A percentile compares a stretch with the other conserved stretches of the same genome.
Conservation (phyloP, 1,140 invertebrate genomes). For the Atta texana region DNA sequence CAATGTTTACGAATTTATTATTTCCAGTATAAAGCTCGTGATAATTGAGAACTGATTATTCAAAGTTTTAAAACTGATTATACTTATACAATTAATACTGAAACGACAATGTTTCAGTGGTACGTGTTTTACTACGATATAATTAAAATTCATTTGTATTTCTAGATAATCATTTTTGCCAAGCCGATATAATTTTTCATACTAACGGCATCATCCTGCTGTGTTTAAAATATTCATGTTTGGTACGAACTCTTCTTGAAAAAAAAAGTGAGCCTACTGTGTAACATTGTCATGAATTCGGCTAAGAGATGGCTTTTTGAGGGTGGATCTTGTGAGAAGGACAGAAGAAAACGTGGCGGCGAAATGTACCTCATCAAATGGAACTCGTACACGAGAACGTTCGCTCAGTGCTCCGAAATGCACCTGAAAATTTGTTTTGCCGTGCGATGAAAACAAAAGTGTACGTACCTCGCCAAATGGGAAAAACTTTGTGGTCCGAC, state of each 20-base stretch:
- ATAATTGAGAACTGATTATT: not conserved
- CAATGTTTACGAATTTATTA: constrained; percentile 10
- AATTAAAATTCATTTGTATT: constrained; percentile 27
- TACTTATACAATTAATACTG: not conserved
- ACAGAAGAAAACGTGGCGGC: constrained; percentile 33
- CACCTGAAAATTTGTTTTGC: constrained; percentile 64
- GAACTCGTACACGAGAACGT: constrained; percentile 18
- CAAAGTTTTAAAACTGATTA: too few relatives aligned
- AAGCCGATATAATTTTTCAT: constrained; percentile 18
- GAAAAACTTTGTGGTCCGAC: constrained; percentile 37
- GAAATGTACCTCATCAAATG: constrained; percentile 64
- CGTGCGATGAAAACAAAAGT: constrained; percentile 59
- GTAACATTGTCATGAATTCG: constrained; percentile 10
- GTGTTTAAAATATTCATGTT: constrained; percentile 12
- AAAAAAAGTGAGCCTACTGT: constrained; percentile 19
- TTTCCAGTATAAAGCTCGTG: not conserved
- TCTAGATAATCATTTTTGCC: not conserved
- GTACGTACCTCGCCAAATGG: constrained; percentile 31
- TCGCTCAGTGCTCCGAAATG: constrained; percentile 65
- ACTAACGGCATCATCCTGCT: not conserved
- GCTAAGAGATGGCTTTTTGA: constrained; percentile 22
- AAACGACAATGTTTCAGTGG: not conserved
- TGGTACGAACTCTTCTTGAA: not conserved
- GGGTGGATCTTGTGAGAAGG: constrained; percentile 26
- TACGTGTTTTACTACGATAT: not conserved